Evolutionary conservation across 2,888 invertebrate species (phyloP).

Genomic region (Phasia obesa): DNA sequence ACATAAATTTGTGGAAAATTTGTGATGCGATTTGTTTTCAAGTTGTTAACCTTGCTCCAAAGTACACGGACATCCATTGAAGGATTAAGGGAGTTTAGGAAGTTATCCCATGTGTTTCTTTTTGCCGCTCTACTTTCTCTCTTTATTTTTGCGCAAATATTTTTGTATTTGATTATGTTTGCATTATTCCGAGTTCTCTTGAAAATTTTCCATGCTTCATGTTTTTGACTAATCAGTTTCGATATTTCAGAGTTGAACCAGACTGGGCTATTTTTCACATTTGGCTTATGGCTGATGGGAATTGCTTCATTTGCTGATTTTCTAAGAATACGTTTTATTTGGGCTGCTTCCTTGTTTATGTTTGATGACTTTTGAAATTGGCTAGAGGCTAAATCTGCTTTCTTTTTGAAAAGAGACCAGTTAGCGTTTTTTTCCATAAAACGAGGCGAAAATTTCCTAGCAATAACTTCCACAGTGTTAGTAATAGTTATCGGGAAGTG

Average conservation of each 20-base stretch:
- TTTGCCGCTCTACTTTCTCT: not conserved
- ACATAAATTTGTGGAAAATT: not conserved
- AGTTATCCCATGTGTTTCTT: not conserved
- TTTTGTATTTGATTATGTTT: conserved; percentile 1
- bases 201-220: not conserved
- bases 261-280: no score
- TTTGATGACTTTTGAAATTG: no score
- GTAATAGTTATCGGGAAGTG: not conserved
- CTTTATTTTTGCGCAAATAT: conserved; percentile 4
- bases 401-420: no score
- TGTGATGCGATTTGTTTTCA: not conserved
- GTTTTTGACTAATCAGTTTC: not conserved
- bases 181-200: not conserved
- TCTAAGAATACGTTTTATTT: no score
- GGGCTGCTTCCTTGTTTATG: no score
- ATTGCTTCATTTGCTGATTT: no score
- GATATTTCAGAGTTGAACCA: conserved; percentile 8
- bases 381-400: no score
- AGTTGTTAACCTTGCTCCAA: not conserved
- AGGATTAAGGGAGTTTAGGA: not conserved
- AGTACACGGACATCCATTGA: not conserved
- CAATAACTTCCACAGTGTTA: not conserved
- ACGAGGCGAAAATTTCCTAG: not conserved
- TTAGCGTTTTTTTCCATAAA: not conserved
- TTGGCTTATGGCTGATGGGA: no score